These are phyloP conservation scores for Brachionus plicatilis DNA, from an alignment of 1,140 invertebrate genomes.

Conservation along the genomic window DNA sequence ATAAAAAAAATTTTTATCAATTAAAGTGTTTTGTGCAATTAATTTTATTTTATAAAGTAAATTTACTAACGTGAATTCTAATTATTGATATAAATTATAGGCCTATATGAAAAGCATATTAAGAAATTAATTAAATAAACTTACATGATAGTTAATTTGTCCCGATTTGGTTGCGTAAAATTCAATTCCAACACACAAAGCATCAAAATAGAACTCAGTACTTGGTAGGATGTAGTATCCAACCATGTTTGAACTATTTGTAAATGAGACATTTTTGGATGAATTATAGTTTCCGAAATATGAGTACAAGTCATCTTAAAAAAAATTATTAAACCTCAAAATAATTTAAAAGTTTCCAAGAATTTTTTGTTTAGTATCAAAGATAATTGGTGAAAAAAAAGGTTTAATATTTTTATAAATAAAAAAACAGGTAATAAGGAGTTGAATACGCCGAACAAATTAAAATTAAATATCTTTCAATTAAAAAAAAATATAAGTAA, in stretches of 20 bases:
- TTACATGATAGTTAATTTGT: not conserved
- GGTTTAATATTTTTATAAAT: no score
- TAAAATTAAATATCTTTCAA: no score
- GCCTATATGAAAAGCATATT: not conserved
- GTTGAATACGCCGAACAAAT: no score
- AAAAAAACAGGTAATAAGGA: no score
- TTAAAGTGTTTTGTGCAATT: no score
- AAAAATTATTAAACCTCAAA: not conserved
- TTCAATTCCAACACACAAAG: not conserved
- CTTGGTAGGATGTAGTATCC: not conserved
- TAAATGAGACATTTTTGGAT: not conserved
- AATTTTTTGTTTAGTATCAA: not conserved
- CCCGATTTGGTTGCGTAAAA: not conserved
- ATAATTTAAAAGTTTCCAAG: not conserved
- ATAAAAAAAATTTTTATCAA: no score
- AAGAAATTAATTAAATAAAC: no score
- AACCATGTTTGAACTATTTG: not conserved
- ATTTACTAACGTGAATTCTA: no score
- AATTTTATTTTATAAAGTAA: no score
- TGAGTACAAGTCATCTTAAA: not conserved
- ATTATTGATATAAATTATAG: no score
- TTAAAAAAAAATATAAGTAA: no score
- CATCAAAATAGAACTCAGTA: slow-evolving; percentile 1
- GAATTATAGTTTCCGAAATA: not conserved
- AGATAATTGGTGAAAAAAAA: not conserved